Conservation (phyloP, 2,888 invertebrate genomes). For the Acronicta leporina region DNA sequence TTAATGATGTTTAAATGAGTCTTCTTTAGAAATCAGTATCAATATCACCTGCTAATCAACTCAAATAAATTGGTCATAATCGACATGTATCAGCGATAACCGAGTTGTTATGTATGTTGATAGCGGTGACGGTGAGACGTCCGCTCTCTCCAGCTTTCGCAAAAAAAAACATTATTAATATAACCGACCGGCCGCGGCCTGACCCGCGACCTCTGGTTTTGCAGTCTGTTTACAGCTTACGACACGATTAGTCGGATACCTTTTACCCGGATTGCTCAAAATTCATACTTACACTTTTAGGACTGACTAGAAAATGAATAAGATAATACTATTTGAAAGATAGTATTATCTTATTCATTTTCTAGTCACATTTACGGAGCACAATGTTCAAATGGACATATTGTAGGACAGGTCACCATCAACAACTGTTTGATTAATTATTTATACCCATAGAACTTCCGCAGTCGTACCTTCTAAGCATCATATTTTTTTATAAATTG, state of each 20-base stretch:
- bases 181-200: slow-evolving; percentile 15
- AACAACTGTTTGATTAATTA: no score
- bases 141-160: slow-evolving; percentile 56
- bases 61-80: slow-evolving; percentile 7
- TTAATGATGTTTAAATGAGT: no score
- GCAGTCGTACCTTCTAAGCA: slow-evolving; percentile 31
- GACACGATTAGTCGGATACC: slow-evolving; percentile 33
- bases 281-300: no score
- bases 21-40: slow-evolving; percentile 10
- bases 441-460: not conserved
- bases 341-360: no score
- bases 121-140: slow-evolving; percentile 16
- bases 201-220: slow-evolving; percentile 37
- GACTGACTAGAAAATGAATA: no score
- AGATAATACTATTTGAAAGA: no score
- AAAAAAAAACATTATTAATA: slow-evolving; percentile 52
- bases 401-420: no score
- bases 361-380: no score
- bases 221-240: slow-evolving; percentile 17
- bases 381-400: no score
- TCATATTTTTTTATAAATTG: slow-evolving; percentile 53
- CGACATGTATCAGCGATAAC: slow-evolving; percentile 16
- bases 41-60: slow-evolving; percentile 6
- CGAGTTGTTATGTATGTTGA: slow-evolving; percentile 37
- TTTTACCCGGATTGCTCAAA: no score